Conservation (phyloP, 37 sponge, comb jelly and placozoan species). For the Chondrosia reniformis region DNA sequence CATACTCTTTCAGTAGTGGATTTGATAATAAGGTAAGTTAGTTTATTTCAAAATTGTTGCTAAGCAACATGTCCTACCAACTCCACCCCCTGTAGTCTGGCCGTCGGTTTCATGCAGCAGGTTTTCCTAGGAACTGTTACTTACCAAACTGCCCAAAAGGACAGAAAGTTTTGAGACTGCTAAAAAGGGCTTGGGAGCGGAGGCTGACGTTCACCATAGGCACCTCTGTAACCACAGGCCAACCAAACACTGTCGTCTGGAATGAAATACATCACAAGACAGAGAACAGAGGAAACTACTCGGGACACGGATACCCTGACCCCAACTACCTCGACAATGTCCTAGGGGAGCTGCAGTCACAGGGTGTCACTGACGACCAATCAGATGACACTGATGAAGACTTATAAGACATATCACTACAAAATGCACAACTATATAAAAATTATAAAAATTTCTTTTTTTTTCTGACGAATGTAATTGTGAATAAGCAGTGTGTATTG, state of each 20-base stretch:
- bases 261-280: conserved; percentile 99
- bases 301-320: conserved; percentile 97
- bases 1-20: conserved; percentile 77
- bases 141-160: conserved; percentile 88
- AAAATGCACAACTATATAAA: too few species aligned
- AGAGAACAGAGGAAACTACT: conserved; percentile 51
- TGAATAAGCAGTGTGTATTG: too few species aligned
- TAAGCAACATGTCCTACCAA: neutral
- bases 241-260: conserved; percentile 87
- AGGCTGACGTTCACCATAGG: conserved; percentile 96
- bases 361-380: conserved; percentile 77
- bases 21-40: too few species aligned
- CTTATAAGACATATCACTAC: too few species aligned
- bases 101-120: conserved; percentile 49
- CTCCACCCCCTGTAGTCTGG: conserved; percentile 49
- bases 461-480: too few species aligned
- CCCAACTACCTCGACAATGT: conserved; percentile 90
- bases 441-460: too few species aligned
- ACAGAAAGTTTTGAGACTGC: conserved; percentile 77
- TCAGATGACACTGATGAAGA: too few species aligned
- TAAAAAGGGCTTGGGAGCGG: conserved; percentile 86
- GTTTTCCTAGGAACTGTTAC: conserved; percentile 90
- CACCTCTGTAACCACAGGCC: conserved; percentile 86
- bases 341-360: conserved; percentile 79
- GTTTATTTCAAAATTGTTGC: neutral